These are phyloP conservation scores for Muscidifurax raptorellus DNA, from an alignment of 1,140 invertebrate genomes.

Conservation along the genomic window DNA sequence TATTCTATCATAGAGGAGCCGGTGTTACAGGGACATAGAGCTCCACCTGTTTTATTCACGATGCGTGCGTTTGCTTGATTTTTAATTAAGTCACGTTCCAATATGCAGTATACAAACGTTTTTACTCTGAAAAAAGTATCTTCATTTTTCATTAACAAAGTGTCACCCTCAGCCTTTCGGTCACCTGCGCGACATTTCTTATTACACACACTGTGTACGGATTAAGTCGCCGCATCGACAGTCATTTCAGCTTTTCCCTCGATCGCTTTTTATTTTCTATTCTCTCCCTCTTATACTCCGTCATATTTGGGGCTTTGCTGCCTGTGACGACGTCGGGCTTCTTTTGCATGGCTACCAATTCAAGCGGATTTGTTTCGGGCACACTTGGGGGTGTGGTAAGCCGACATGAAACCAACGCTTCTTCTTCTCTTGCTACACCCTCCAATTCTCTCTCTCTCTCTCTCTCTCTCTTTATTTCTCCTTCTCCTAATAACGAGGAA, in stretches of 20 bases:
- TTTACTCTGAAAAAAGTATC: background rate
- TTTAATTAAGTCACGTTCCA: background rate
- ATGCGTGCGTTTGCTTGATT: background rate
- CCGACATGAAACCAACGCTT: slow-evolving; percentile 69
- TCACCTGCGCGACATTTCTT: slow-evolving; percentile 71
- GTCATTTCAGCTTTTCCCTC: slow-evolving; percentile 54
- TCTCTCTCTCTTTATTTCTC: slow-evolving; percentile 51
- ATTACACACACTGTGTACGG: slow-evolving; percentile 55
- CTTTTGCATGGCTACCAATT: slow-evolving; percentile 73
- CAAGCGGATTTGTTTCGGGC: slow-evolving; percentile 72
- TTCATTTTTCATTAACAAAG: background rate
- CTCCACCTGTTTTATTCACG: slow-evolving; percentile 24
- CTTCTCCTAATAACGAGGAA: slow-evolving; percentile 74
- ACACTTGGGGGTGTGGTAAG: slow-evolving; percentile 75
- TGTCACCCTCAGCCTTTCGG: slow-evolving; percentile 51
- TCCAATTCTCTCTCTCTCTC: background rate
- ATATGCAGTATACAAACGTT: background rate
- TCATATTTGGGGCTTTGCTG: slow-evolving; percentile 44
- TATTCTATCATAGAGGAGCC: background rate
- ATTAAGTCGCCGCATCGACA: slow-evolving; percentile 63
- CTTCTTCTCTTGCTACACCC: slow-evolving; percentile 44
- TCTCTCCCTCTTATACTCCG: slow-evolving; percentile 19
- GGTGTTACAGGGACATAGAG: background rate
- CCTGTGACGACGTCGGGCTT: slow-evolving; percentile 54
- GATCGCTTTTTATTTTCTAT: slow-evolving; percentile 61